Conservation (phyloP, 2,113 vertebrate genomes). For the Pachypanchax playfairii region DNA sequence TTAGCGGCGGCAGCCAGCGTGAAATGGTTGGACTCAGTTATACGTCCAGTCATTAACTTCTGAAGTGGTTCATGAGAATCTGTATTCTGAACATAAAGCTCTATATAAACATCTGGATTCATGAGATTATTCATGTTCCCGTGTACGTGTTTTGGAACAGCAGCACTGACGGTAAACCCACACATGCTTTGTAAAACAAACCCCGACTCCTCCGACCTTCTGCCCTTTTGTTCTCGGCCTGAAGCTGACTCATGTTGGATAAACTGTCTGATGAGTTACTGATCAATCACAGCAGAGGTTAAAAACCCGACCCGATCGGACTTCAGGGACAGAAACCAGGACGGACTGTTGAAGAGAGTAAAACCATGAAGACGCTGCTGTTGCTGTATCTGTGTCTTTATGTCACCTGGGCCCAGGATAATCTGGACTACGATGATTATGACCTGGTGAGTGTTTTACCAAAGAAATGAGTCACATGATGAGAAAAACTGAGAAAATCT, state of each 20-base stretch:
- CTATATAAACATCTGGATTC: no score
- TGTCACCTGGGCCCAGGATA: neutral
- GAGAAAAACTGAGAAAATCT: neutral
- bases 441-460: constrained; percentile 38
- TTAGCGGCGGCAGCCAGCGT: no score
- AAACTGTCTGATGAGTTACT: constrained; percentile 19
- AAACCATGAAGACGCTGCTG: constrained; percentile 70
- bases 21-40: no score
- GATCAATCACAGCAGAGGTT: constrained; percentile 15
- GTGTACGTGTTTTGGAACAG: neutral
- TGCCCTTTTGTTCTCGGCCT: constrained; percentile 34
- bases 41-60: no score
- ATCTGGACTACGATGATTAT: constrained; percentile 58
- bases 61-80: no score
- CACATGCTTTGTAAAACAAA: neutral
- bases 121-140: neutral
- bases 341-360: neutral
- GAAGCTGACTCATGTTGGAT: constrained; percentile 30
- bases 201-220: neutral
- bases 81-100: no score
- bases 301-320: constrained; percentile 3
- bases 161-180: neutral
- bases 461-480: neutral
- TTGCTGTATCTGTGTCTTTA: constrained; percentile 50
- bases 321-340: constrained; percentile 9